Conservation (phyloP, 2,797 vertebrate genomes). For the Erpetoichthys calabaricus region DNA sequence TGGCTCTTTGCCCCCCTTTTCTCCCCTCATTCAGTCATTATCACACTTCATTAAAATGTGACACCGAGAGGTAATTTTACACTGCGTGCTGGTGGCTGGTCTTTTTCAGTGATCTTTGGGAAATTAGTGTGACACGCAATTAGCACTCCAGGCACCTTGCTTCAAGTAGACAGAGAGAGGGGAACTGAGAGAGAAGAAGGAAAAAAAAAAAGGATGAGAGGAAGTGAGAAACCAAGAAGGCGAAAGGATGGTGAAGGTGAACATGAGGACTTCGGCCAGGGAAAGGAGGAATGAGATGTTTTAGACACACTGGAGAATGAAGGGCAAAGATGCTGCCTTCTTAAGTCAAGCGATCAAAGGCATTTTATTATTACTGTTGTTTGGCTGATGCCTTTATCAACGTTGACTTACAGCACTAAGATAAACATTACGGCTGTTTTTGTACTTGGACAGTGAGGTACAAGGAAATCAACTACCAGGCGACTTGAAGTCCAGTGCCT, state of each 20-base stretch:
- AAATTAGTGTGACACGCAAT: slow-evolving; percentile 17
- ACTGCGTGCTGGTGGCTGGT: slow-evolving; percentile 10
- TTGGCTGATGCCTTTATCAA: no score
- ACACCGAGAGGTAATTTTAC: slow-evolving; percentile 13
- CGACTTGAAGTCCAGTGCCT: no score
- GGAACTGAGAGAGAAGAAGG: slow-evolving; percentile 28
- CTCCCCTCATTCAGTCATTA: slow-evolving; percentile 9
- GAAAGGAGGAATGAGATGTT: background rate
- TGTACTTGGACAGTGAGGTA: no score
- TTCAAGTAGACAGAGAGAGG: slow-evolving; percentile 4
- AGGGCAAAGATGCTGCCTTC: background rate
- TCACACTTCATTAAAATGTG: slow-evolving; percentile 18
- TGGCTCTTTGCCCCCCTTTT: background rate
- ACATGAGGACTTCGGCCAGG: background rate
- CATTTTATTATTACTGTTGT: no score
- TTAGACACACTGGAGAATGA: background rate
- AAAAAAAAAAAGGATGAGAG: slow-evolving; percentile 1
- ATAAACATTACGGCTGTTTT: no score
- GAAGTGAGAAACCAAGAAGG: no score
- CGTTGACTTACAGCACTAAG: no score
- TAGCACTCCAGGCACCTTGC: slow-evolving; percentile 11
- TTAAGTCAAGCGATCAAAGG: background rate
- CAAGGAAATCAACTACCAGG: no score
- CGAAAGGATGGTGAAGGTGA: no score
- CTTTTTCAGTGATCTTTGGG: slow-evolving; percentile 9